Evolutionary conservation across 2,888 invertebrate genomes (phyloP).

Genomic region (Pristionchus fissidentatus): DNA sequence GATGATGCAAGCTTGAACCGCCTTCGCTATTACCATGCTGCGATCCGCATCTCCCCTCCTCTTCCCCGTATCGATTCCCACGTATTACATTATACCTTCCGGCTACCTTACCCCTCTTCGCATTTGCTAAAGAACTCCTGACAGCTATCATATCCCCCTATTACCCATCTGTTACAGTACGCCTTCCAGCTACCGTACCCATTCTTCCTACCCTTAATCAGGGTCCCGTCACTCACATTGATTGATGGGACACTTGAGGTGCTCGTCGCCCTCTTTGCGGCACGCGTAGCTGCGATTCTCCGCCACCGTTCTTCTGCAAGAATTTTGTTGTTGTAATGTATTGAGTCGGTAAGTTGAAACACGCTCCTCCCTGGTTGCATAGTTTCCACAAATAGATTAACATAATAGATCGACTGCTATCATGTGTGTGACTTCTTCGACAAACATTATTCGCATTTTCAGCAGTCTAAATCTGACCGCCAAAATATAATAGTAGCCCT

Average conservation of each 20-base stretch:
- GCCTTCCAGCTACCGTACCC: neutral
- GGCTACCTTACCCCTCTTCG: neutral
- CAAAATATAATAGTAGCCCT: neutral
- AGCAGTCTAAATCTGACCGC: neutral
- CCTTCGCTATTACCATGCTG: no score
- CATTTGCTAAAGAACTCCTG: neutral
- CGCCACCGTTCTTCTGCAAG: slow-evolving; percentile 41
- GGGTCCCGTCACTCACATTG: slow-evolving; percentile 6
- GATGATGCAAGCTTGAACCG: no score
- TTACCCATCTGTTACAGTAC: no score
- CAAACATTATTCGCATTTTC: neutral
- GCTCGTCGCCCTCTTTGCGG: slow-evolving; percentile 48
- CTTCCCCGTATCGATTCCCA: no score
- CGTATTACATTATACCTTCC: neutral
- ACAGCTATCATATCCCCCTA: no score
- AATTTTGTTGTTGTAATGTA: no score
- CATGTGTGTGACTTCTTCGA: no score
- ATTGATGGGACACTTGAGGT: slow-evolving; percentile 50
- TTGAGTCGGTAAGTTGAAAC: neutral
- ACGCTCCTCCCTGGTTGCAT: no score
- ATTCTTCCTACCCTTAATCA: neutral
- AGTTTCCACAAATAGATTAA: no score
- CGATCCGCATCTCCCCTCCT: no score
- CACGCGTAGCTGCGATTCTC: slow-evolving; percentile 46
- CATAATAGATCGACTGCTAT: no score